A percentile compares a stretch with the other conserved stretches of the same genome.
phyloP scores from a whole-genome alignment of 1,140 invertebrate genomes.

The Camponotus floridanus region DNA sequence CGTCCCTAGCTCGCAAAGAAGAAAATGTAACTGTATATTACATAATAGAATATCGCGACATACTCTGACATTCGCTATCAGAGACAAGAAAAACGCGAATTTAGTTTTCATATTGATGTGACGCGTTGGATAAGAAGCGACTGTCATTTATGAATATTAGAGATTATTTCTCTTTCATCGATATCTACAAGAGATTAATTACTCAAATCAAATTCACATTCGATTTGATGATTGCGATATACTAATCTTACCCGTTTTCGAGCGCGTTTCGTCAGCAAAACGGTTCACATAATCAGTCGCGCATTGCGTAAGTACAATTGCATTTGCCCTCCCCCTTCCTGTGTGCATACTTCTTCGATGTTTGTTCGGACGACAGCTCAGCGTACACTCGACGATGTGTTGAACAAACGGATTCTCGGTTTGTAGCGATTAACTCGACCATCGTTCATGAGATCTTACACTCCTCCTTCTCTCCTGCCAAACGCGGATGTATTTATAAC shows the following conservation, averaged over 20 bases:
- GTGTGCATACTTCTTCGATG: neutral
- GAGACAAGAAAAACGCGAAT: slow-evolving; percentile 24
- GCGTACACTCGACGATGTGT: neutral
- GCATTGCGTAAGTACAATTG: slow-evolving; percentile 4
- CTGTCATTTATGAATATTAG: neutral
- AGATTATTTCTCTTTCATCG: neutral
- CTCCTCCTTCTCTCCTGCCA: no score
- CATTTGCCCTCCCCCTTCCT: neutral
- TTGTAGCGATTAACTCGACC: neutral
- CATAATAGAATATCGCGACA: slow-evolving; percentile 24
- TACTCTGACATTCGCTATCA: neutral
- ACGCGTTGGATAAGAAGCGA: slow-evolving; percentile 11
- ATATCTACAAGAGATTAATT: neutral
- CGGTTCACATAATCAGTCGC: slow-evolving; percentile 14
- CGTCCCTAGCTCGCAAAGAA: neutral
- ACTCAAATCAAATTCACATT: neutral
- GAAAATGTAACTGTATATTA: slow-evolving; percentile 25
- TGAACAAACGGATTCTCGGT: neutral
- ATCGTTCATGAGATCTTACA: neutral
- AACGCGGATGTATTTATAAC: slow-evolving; percentile 31
- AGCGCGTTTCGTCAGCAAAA: neutral
- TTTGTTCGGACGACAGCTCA: neutral
- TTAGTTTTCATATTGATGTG: slow-evolving; percentile 11
- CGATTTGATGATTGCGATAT: neutral
- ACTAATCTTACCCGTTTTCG: slow-evolving; percentile 5